phyloP scores from a whole-genome alignment of 1,140 invertebrate genomes.

The Chironomus tepperi region DNA sequence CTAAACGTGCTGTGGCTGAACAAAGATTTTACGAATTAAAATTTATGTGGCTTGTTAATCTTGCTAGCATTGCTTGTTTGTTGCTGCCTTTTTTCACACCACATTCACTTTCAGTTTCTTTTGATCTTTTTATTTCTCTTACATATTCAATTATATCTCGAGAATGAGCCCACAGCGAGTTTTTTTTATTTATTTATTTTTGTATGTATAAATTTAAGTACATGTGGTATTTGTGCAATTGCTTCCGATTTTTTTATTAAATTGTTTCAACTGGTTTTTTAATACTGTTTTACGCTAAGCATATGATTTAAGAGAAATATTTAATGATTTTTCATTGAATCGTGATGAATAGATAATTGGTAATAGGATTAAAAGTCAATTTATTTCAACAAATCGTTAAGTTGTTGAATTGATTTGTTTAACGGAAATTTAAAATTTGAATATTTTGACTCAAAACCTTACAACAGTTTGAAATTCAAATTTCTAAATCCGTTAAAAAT shows the following conservation, averaged over 20 bases:
- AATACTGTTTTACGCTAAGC: background rate
- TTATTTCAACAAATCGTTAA: too few species aligned
- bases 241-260: slow-evolving; percentile 16
- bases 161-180: background rate
- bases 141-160: slow-evolving; percentile 3
- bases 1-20: background rate
- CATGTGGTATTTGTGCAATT: background rate
- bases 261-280: slow-evolving; percentile 2
- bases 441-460: too few species aligned
- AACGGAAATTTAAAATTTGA: too few species aligned
- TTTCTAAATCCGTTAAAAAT: background rate
- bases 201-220: background rate
- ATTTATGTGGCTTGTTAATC: background rate
- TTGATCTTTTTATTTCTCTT: background rate
- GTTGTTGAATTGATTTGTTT: too few species aligned
- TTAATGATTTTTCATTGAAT: too few species aligned
- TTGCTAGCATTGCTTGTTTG: background rate
- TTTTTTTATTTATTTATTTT: background rate
- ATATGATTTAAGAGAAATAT: too few species aligned
- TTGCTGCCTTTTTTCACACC: background rate
- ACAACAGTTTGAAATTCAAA: too few species aligned
- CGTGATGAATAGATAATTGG: too few species aligned
- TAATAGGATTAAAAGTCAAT: too few species aligned
- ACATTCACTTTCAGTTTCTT: slow-evolving; percentile 13
- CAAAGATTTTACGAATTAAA: background rate